Evolutionary conservation across 1,140 invertebrate genomes (phyloP).

Genomic region (Pachypsylla venusta): DNA sequence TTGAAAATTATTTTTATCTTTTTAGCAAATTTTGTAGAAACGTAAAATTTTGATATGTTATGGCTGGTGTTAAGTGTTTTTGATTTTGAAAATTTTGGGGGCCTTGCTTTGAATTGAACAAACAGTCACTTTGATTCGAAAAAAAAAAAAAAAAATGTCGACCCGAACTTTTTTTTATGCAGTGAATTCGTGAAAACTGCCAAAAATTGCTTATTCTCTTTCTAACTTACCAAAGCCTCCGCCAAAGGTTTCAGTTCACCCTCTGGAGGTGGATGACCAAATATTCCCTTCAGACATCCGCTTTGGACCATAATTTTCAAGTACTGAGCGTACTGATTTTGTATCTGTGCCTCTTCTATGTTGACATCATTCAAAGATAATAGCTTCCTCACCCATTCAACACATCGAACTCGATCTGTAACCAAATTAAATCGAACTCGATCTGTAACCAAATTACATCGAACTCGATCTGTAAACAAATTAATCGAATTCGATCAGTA

Average conservation of each 20-base stretch:
- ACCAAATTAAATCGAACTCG: too few species aligned
- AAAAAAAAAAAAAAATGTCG: not conserved
- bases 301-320: constrained; percentile 34
- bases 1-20: too few species aligned
- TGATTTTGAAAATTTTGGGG: too few species aligned
- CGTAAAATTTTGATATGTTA: too few species aligned
- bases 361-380: constrained; percentile 29
- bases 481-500: not conserved
- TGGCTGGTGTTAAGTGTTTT: too few species aligned
- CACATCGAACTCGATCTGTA: constrained; percentile 34
- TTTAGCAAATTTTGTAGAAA: too few species aligned
- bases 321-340: constrained; percentile 35
- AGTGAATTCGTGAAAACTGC: too few species aligned
- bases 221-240: constrained; percentile 32
- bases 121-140: too few species aligned
- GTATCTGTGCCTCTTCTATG: constrained; percentile 31
- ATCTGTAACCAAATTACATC: too few species aligned
- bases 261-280: constrained; percentile 30
- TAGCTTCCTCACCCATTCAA: constrained; percentile 34
- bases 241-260: constrained; percentile 28
- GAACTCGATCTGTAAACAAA: too few species aligned
- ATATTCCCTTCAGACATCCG: constrained; percentile 33
- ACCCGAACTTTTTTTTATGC: constrained; percentile 22
- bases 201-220: constrained; percentile 20
- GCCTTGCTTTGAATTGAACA: too few species aligned